phyloP scores from a whole-genome alignment of 2,113 vertebrate genomes.

The Chlamydotis undulata region DNA sequence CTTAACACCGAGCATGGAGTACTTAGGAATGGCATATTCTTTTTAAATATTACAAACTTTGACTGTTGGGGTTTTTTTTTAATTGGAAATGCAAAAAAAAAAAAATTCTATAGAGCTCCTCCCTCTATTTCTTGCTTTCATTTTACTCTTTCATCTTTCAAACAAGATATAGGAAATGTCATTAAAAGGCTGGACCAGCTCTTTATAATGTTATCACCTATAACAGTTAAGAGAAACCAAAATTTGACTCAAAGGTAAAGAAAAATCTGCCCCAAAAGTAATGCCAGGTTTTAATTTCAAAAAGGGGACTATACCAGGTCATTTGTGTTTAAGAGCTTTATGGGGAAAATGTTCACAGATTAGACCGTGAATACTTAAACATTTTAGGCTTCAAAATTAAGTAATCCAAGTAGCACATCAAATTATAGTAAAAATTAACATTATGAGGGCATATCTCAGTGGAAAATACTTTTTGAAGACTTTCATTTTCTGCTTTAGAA shows the following conservation, averaged over 20 bases:
- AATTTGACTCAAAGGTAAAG: neutral
- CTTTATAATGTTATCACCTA: neutral
- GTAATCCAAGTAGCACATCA: neutral
- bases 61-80: neutral
- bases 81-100: neutral
- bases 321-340: neutral
- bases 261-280: neutral
- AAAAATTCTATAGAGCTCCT: neutral
- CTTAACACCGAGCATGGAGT: fast-evolving
- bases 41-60: neutral
- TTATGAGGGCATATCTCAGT: neutral
- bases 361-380: neutral
- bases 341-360: neutral
- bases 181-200: neutral
- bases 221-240: neutral
- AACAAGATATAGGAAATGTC: neutral
- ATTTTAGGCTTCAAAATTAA: neutral
- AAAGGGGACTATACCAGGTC: neutral
- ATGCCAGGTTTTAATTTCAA: neutral
- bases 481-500: neutral
- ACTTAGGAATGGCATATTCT: neutral
- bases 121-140: neutral
- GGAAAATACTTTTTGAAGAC: neutral
- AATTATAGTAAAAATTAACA: neutral
- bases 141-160: neutral